Conservation (phyloP, 1,140 invertebrate genomes). For the Vollenhovia emeryi region DNA sequence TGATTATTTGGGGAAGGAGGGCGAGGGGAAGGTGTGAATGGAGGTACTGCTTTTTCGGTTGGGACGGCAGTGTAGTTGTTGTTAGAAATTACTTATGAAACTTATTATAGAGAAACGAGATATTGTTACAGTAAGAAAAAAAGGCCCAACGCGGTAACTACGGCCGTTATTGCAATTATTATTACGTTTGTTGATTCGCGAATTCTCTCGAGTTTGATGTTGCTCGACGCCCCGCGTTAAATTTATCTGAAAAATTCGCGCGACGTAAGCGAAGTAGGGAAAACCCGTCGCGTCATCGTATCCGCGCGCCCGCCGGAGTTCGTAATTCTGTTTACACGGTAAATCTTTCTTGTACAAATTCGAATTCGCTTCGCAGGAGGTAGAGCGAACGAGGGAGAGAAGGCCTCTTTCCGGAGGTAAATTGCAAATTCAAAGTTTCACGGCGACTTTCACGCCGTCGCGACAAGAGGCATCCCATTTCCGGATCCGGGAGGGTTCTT, state of each 20-base stretch:
- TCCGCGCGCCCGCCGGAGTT: conserved; percentile 42
- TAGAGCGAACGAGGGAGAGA: not conserved
- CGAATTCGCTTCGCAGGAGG: conserved; percentile 59
- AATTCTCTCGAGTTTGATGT: not conserved
- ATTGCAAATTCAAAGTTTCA: conserved; percentile 69
- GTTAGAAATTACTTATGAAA: not conserved
- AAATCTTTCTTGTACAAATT: conserved; percentile 66
- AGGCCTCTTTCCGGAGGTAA: conserved; percentile 39
- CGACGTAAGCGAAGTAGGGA: conserved; percentile 19
- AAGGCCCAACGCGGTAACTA: not conserved
- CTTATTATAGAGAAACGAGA: not conserved
- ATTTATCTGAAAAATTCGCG: conserved; percentile 16
- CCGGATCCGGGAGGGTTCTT: conserved; percentile 40
- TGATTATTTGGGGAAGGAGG: too few species aligned
- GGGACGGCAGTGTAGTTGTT: too few species aligned
- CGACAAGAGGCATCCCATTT: conserved; percentile 34
- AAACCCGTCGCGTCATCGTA: conserved; percentile 35
- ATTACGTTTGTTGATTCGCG: not conserved
- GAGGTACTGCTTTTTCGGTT: too few species aligned
- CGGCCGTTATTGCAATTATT: not conserved
- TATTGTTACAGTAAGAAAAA: not conserved
- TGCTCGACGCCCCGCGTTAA: not conserved
- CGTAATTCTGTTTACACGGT: conserved; percentile 69
- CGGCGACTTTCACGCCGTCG: conserved; percentile 57
- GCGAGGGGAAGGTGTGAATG: too few species aligned